phyloP scores from a whole-genome alignment of 2,888 invertebrate species.

The Augiades crinisus region DNA sequence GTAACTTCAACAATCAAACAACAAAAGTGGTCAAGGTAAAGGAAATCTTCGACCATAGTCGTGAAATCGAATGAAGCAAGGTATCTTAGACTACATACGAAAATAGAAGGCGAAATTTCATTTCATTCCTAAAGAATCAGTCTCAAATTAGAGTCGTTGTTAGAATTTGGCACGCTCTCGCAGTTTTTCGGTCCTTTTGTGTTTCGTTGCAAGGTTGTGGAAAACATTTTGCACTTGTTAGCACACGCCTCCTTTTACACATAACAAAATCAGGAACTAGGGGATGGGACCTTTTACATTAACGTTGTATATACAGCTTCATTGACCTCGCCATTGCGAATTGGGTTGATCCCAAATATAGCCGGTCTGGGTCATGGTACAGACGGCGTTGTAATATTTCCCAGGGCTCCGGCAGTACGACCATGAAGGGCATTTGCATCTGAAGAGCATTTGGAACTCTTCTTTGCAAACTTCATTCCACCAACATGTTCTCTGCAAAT shows the following conservation, averaged over 20 bases:
- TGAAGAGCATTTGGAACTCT: slow-evolving; percentile 92
- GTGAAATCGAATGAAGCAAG: slow-evolving; percentile 23
- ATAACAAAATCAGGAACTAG: slow-evolving; percentile 18
- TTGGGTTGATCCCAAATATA: slow-evolving; percentile 94
- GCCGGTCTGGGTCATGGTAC: slow-evolving; percentile 94
- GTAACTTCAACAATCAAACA: slow-evolving; percentile 50
- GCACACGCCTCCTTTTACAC: slow-evolving; percentile 14
- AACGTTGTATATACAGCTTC: slow-evolving; percentile 25
- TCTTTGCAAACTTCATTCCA: slow-evolving; percentile 97
- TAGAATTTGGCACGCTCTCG: slow-evolving; percentile 53
- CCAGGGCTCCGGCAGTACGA: slow-evolving; percentile 94
- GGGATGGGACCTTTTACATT: slow-evolving; percentile 20
- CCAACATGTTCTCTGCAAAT: slow-evolving; percentile 92
- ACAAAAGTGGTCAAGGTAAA: slow-evolving; percentile 48
- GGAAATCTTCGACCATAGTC: slow-evolving; percentile 35
- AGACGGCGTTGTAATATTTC: slow-evolving; percentile 93
- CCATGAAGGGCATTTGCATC: slow-evolving; percentile 94
- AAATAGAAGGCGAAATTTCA: slow-evolving; percentile 72
- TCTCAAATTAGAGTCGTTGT: slow-evolving; percentile 58
- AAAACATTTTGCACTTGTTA: slow-evolving; percentile 5
- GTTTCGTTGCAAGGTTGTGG: slow-evolving; percentile 6
- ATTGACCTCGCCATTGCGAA: slow-evolving; percentile 71
- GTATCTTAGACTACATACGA: slow-evolving; percentile 57
- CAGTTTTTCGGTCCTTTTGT: slow-evolving; percentile 23
- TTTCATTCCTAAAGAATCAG: slow-evolving; percentile 67